Evolutionary conservation across 2,113 vertebrate species (phyloP).

Genomic region (Dicentrarchus labrax): DNA sequence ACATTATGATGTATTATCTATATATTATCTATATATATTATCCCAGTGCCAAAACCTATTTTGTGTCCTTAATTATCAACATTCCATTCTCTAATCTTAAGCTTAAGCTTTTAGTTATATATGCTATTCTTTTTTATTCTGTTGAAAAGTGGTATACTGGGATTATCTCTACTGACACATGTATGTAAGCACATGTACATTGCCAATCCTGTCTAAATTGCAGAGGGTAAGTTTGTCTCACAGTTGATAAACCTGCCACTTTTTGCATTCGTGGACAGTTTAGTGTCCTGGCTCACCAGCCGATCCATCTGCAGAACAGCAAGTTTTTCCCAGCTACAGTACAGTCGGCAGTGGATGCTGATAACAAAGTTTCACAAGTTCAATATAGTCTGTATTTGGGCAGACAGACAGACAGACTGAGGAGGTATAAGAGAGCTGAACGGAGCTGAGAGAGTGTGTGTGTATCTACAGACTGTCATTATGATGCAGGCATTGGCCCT

Average conservation of each 20-base stretch:
- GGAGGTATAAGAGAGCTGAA: slow-evolving; percentile 57
- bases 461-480: slow-evolving; percentile 6
- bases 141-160: neutral
- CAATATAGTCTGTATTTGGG: slow-evolving; percentile 2
- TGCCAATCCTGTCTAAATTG: too few species aligned
- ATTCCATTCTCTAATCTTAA: neutral
- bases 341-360: slow-evolving; percentile 38
- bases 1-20: too few species aligned
- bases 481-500: slow-evolving; percentile 61
- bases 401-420: neutral
- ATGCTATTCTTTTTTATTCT: neutral
- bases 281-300: neutral
- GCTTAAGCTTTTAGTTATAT: neutral
- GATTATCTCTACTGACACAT: neutral
- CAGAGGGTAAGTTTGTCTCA: neutral
- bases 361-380: slow-evolving; percentile 47
- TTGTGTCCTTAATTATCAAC: too few species aligned
- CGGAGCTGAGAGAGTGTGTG: neutral
- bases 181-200: neutral
- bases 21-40: too few species aligned
- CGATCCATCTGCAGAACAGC: slow-evolving; percentile 61
- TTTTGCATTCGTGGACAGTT: neutral
- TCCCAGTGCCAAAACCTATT: too few species aligned
- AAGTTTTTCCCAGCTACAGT: slow-evolving; percentile 71
- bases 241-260: neutral